Evolutionary conservation across 2,113 vertebrate species (phyloP).

Genomic region (Morone saxatilis): DNA sequence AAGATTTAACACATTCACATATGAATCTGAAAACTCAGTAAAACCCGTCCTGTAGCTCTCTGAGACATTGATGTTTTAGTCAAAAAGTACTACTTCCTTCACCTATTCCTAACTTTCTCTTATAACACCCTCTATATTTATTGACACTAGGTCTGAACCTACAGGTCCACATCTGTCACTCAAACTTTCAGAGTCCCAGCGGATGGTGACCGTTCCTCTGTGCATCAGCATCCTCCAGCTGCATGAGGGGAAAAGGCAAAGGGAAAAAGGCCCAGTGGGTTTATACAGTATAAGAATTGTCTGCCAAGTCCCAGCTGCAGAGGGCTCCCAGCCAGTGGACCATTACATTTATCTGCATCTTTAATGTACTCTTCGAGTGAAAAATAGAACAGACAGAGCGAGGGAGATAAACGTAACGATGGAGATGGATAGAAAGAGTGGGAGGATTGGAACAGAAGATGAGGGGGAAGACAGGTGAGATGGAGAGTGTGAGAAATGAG

Average conservation of each 20-base stretch:
- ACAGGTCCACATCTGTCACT: constrained; percentile 43
- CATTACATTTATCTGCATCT: constrained; percentile 62
- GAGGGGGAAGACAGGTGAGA: constrained; percentile 44
- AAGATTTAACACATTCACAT: neutral
- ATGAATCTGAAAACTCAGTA: constrained; percentile 3
- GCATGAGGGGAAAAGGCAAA: constrained; percentile 8
- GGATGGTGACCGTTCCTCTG: constrained; percentile 40
- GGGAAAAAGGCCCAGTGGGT: constrained; percentile 9
- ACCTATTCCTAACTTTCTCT: constrained; percentile 26
- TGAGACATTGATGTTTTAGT: constrained; percentile 4
- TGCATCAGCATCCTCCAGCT: constrained; percentile 41
- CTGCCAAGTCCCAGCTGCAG: constrained; percentile 34
- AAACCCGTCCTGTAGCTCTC: constrained; percentile 12
- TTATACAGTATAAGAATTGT: constrained; percentile 13
- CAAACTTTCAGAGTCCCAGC: constrained; percentile 24
- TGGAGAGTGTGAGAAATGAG: constrained; percentile 36
- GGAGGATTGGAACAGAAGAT: constrained; percentile 37
- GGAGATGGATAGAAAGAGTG: constrained; percentile 47
- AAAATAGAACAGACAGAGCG: constrained; percentile 32
- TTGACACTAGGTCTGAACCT: constrained; percentile 13
- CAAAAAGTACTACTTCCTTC: constrained; percentile 12
- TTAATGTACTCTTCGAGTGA: constrained; percentile 40
- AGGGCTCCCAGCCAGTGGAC: constrained; percentile 45
- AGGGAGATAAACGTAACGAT: constrained; percentile 34
- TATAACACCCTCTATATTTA: constrained; percentile 9